Conservation (phyloP, 2,888 invertebrate species). For the Acheta domesticus region DNA sequence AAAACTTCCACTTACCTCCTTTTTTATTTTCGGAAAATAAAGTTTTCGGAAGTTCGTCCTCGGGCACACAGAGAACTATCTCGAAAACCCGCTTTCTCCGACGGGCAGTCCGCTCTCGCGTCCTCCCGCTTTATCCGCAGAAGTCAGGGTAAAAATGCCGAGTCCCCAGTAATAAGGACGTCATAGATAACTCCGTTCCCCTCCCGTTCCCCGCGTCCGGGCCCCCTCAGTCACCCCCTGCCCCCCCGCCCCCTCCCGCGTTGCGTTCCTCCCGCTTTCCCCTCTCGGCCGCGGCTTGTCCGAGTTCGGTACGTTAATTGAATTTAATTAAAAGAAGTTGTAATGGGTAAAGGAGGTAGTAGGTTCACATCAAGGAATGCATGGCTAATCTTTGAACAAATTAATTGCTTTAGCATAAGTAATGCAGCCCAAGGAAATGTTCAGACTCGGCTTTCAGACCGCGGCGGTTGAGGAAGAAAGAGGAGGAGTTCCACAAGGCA, state of each 20-base stretch:
- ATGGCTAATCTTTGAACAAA: slow-evolving; percentile 52
- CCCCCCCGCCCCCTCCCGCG: not conserved
- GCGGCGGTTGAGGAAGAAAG: slow-evolving; percentile 20
- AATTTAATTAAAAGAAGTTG: slow-evolving; percentile 53
- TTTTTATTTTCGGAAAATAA: slow-evolving; percentile 18
- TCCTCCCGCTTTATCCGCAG: slow-evolving; percentile 3
- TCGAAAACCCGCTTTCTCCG: slow-evolving; percentile 18
- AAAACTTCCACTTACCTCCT: slow-evolving; percentile 18
- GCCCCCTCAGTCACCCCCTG: not conserved
- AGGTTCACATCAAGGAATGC: slow-evolving; percentile 43
- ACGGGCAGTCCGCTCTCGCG: not conserved
- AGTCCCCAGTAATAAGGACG: slow-evolving; percentile 43
- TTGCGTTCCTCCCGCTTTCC: not conserved
- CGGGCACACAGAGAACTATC: slow-evolving; percentile 1
- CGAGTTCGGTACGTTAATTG: slow-evolving; percentile 48
- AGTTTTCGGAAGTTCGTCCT: slow-evolving; percentile 18
- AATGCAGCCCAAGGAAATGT: slow-evolving; percentile 42
- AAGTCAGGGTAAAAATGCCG: slow-evolving; percentile 18
- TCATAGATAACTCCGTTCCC: slow-evolving; percentile 43
- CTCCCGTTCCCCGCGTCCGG: slow-evolving; percentile 33
- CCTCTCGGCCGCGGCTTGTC: slow-evolving; percentile 19
- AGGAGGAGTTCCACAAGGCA: slow-evolving; percentile 18
- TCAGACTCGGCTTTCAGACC: slow-evolving; percentile 28
- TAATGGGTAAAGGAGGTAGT: slow-evolving; percentile 39
- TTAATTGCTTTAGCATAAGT: slow-evolving; percentile 51